phyloP scores from a whole-genome alignment of 2,113 vertebrate genomes.

The Gallinago jamesoni region DNA sequence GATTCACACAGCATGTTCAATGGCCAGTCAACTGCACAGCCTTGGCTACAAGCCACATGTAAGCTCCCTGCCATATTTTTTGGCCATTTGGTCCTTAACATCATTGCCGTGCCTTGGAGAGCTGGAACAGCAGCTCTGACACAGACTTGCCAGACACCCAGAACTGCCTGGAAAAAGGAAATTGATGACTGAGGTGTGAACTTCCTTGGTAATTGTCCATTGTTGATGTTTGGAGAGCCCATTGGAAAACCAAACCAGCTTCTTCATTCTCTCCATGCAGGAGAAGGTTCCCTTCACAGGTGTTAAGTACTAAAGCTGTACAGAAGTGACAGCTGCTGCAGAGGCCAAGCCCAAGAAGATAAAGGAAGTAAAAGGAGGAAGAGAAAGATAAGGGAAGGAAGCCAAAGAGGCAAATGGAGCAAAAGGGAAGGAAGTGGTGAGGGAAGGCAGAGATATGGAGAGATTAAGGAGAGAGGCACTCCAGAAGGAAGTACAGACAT shows the following conservation, averaged over 20 bases:
- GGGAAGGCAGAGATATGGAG: not conserved
- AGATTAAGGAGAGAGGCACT: not conserved
- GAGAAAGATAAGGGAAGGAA: not conserved
- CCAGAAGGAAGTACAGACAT: not conserved
- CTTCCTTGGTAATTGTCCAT: not conserved
- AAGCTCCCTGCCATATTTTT: not conserved
- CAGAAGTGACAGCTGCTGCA: not conserved
- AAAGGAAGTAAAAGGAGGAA: not conserved
- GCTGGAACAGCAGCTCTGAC: not conserved
- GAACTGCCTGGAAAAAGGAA: not conserved
- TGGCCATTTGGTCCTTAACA: not conserved
- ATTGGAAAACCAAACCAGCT: not conserved
- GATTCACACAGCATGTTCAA: fast-evolving
- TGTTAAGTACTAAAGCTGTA: not conserved
- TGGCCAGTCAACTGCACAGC: not conserved
- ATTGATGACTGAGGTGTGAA: not conserved
- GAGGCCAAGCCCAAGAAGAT: not conserved
- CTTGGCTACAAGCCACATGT: not conserved
- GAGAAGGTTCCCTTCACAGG: not conserved
- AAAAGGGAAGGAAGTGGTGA: not conserved
- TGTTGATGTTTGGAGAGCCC: not conserved
- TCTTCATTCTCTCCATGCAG: not conserved
- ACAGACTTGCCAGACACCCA: not conserved
- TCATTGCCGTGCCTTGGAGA: not conserved
- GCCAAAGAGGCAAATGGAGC: not conserved